phyloP scores from a whole-genome alignment of 2,113 vertebrate genomes.

The Acanthisitta chloris region DNA sequence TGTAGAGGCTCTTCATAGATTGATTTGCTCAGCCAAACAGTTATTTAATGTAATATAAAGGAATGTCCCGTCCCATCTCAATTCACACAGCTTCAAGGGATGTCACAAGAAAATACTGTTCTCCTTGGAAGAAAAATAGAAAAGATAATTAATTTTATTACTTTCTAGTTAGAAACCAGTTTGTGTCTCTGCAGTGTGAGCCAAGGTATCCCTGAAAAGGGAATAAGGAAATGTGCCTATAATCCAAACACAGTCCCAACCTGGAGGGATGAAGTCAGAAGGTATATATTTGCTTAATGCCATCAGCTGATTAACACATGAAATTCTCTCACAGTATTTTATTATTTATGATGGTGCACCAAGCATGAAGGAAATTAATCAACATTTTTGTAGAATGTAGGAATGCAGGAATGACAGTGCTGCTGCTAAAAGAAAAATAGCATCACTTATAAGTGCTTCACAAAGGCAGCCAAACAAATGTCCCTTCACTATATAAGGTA shows the following conservation, averaged over 20 bases:
- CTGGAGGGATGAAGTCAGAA: not conserved
- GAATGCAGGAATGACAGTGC: not conserved
- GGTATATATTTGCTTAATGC: not conserved
- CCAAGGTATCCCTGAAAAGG: not conserved
- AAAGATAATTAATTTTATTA: not conserved
- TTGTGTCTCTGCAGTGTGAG: not conserved
- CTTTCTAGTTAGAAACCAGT: not conserved
- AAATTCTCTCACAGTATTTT: not conserved
- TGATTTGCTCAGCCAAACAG: not conserved
- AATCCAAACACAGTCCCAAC: not conserved
- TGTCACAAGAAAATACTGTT: not conserved
- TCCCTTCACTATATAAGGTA: not conserved
- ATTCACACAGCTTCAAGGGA: not conserved
- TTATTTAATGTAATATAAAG: not conserved
- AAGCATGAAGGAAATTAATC: not conserved
- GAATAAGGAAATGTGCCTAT: not conserved
- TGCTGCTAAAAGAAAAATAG: not conserved
- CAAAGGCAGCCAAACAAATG: not conserved
- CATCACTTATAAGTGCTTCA: not conserved
- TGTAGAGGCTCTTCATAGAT: not conserved
- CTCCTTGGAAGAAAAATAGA: not conserved
- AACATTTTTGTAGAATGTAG: not conserved
- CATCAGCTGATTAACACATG: not conserved
- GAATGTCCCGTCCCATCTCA: not conserved
- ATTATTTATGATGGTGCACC: not conserved